A percentile compares a stretch with the other conserved stretches of the same genome.
These are phyloP conservation scores for Cantharis flavilabris DNA, from an alignment of 2,888 invertebrate species.

Conservation along the genomic window DNA sequence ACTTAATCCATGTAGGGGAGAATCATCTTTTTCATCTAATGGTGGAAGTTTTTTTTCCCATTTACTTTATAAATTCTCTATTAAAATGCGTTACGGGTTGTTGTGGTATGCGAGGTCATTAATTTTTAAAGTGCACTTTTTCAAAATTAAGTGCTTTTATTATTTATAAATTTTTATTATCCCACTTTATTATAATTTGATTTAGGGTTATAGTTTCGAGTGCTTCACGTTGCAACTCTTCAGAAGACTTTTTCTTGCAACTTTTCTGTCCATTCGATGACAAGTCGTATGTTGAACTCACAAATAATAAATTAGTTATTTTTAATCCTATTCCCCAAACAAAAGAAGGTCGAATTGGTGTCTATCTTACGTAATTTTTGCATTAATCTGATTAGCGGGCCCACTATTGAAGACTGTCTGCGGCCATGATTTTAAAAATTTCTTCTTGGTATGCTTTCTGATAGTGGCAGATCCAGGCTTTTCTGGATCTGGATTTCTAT, in stretches of 20 bases:
- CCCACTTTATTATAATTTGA: background rate
- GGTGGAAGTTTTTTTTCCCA: conserved; percentile 11
- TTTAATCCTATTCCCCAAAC: too few relatives aligned
- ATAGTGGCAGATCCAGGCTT: too few relatives aligned
- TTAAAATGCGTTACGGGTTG: conserved; percentile 13
- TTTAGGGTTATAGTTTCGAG: background rate
- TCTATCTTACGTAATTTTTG: too few relatives aligned
- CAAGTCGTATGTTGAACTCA: background rate
- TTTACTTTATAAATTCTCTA: conserved; percentile 11
- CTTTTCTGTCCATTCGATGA: background rate
- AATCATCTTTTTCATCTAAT: conserved; percentile 16
- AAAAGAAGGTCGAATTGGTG: too few relatives aligned
- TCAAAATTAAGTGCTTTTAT: background rate
- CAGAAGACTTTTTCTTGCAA: background rate
- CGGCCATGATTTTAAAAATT: too few relatives aligned
- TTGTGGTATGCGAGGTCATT: background rate
- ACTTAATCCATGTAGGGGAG: conserved; percentile 26
- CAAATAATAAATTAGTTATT: background rate
- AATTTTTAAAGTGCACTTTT: background rate
- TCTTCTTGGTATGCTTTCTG: too few relatives aligned
- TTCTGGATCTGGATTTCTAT: too few relatives aligned
- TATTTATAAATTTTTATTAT: background rate
- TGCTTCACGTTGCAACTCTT: background rate
- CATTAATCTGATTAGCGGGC: too few relatives aligned
- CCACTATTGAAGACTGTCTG: too few relatives aligned